These are phyloP conservation scores for Salvelinus namaycush DNA, from an alignment of 2,113 vertebrate species.

Conservation along the genomic window DNA sequence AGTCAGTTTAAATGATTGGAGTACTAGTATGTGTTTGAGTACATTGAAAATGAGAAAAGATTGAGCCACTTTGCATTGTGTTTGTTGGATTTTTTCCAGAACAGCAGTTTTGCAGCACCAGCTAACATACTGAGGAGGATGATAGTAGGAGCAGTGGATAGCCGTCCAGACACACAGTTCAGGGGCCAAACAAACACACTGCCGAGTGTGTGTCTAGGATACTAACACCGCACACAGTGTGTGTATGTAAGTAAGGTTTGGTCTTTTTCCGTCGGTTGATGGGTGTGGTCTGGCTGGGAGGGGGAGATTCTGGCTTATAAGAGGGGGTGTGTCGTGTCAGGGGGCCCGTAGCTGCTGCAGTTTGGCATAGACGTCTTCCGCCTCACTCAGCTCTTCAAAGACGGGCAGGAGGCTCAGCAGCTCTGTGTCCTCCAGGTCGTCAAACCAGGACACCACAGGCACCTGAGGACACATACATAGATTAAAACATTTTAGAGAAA, in stretches of 20 bases:
- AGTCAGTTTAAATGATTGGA: constrained; percentile 2
- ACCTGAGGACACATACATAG: constrained; percentile 54
- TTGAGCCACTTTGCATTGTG: constrained; percentile 6
- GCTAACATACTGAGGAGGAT: constrained; percentile 1
- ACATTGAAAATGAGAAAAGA: background rate
- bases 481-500: background rate
- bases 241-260: background rate
- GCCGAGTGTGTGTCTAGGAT: background rate
- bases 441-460: constrained; percentile 80
- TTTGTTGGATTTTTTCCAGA: constrained; percentile 6
- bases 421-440: constrained; percentile 79
- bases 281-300: background rate
- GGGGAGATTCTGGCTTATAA: background rate
- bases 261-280: background rate
- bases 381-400: constrained; percentile 76
- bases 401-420: constrained; percentile 77
- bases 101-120: background rate
- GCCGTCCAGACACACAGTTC: background rate
- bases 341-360: constrained; percentile 75
- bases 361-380: constrained; percentile 76
- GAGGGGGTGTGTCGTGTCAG: constrained; percentile 31
- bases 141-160: constrained; percentile 1
- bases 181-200: background rate
- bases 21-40: background rate
- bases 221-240: background rate